These are phyloP conservation scores for Thera britannica DNA, from an alignment of 2,888 invertebrate species.

Conservation along the genomic window DNA sequence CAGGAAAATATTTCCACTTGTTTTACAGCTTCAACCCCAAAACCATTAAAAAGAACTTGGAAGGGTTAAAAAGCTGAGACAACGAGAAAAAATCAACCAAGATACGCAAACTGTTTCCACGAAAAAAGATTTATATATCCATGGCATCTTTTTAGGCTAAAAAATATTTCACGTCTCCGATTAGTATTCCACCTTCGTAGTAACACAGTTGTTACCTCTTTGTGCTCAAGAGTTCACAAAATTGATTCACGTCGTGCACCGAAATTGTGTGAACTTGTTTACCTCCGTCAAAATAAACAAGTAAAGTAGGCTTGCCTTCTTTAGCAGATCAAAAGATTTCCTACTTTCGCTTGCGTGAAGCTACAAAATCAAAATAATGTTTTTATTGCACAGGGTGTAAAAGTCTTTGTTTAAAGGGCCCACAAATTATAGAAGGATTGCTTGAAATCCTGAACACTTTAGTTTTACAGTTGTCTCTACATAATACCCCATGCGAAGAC, in stretches of 20 bases:
- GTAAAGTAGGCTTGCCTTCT: constrained; percentile 33
- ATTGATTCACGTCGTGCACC: constrained; percentile 40
- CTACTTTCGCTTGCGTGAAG: constrained; percentile 24
- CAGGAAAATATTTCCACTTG: constrained; percentile 43
- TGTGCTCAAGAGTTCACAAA: constrained; percentile 40
- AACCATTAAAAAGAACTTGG: constrained; percentile 53
- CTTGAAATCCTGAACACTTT: no score
- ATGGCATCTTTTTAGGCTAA: constrained; percentile 44
- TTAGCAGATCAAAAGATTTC: constrained; percentile 39
- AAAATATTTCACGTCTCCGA: constrained; percentile 39
- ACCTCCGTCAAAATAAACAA: constrained; percentile 44
- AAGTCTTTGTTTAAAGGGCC: neutral
- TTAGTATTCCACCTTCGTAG: constrained; percentile 43
- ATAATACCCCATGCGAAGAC: no score
- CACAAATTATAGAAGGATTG: no score
- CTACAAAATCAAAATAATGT: constrained; percentile 33
- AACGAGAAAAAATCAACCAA: constrained; percentile 48
- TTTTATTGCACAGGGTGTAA: neutral
- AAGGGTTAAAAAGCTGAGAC: constrained; percentile 50
- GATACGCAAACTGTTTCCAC: constrained; percentile 48
- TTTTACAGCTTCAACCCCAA: constrained; percentile 45
- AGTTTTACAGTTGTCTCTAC: no score
- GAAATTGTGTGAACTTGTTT: constrained; percentile 43
- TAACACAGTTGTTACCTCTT: constrained; percentile 37
- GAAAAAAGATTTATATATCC: constrained; percentile 45